Conservation (phyloP, 2,888 invertebrate species). For the Chirona hameri region DNA sequence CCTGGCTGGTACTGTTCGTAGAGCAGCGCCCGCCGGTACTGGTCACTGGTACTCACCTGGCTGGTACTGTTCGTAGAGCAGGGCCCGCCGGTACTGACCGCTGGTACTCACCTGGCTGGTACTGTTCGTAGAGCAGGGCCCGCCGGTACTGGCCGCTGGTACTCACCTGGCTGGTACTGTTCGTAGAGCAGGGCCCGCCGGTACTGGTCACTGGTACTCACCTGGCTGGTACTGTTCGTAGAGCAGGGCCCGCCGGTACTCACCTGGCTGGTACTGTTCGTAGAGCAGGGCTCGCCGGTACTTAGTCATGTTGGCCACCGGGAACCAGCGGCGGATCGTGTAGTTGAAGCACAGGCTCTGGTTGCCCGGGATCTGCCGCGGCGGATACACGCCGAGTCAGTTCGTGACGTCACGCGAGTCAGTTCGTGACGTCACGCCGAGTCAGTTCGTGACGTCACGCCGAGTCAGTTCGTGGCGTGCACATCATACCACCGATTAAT, state of each 20-base stretch:
- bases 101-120: slow-evolving; percentile 39
- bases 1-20: slow-evolving; percentile 40
- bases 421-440: too few relatives aligned
- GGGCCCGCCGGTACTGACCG: slow-evolving; percentile 52
- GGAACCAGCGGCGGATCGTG: slow-evolving; percentile 55
- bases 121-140: slow-evolving; percentile 47
- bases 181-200: slow-evolving; percentile 51
- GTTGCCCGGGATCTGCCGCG: slow-evolving; percentile 37
- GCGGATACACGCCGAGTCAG: not conserved
- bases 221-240: slow-evolving; percentile 40
- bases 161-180: slow-evolving; percentile 40
- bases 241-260: slow-evolving; percentile 51
- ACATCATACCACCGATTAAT: too few relatives aligned
- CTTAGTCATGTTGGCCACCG: slow-evolving; percentile 56
- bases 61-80: slow-evolving; percentile 44
- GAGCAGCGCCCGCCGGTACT: slow-evolving; percentile 52
- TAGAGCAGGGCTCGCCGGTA: slow-evolving; percentile 52
- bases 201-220: slow-evolving; percentile 49
- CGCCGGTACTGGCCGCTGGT: slow-evolving; percentile 52
- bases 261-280: slow-evolving; percentile 40
- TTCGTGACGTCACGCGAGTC: too few relatives aligned
- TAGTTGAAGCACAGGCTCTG: slow-evolving; percentile 51
- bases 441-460: too few relatives aligned
- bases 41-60: slow-evolving; percentile 45
- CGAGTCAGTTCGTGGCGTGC: too few relatives aligned